Base-by-base conservation (phyloP, 1,140 invertebrate species). In the Dendrolimus punctatus region DNA sequence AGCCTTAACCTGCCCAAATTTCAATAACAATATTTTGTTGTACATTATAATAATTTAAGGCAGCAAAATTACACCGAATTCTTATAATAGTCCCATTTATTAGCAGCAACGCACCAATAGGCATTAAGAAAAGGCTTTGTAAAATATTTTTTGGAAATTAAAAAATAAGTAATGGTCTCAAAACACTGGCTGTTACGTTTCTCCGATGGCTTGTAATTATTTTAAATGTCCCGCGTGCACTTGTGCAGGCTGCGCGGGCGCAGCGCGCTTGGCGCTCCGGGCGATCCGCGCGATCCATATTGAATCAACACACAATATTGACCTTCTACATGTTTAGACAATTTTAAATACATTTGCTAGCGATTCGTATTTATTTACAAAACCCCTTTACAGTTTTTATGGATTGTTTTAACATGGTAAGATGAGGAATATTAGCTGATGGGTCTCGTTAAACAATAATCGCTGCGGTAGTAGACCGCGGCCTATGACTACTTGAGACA, bases 81-180 rank as follows among this genome's bases (percentile, higher is more conserved):
- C 61, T 66, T 62, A 58, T 68, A 68, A 66, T 57, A 64, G 51
- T 61, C 65, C 67, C 68, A 68, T 73, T 82, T 70, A 75, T 73
- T 64, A 64, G 53, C 56, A 40, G 54, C 64, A 71, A 68, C 70
- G 66, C 68, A 66, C 64, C 71, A 71, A 74, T 70, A 71, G 66
- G 66, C 65, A 68, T 69, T 71, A 85, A 85, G 71, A 72, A 65
- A 76, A 67, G 62, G 73, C 71, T 80, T 73, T 78, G 71, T 78
- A 73, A 71, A 64, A 57, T 62, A 72, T 77, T 82, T 80, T 85
- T 83, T 74, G 73, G 76, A 79, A 23, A 85, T 83, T 84, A 84
- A 81, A 80, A 83, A 80, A 81, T 86, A 86, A 86, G 77, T 84
- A 81, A 86, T 86, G 82, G 73, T 81, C 78, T 83, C 71, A 83